Evolutionary conservation across 2,113 vertebrate genomes (phyloP), one percentile per base, ranked within the genome.

Genomic region (Meleagris gallopavo): DNA sequence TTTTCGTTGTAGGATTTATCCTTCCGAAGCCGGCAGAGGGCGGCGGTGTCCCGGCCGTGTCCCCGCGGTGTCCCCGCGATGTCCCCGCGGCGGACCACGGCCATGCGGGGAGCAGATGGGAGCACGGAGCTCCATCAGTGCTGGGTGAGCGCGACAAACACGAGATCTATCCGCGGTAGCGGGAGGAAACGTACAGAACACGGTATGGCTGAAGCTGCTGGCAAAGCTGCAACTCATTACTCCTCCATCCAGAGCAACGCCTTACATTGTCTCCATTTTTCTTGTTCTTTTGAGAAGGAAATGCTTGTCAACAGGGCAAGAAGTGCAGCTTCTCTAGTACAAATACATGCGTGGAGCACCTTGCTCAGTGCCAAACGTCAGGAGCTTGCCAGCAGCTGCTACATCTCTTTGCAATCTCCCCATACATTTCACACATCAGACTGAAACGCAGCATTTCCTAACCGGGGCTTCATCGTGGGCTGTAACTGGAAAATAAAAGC

Each of bases 201-300:
- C 21, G 25, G 90, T 9, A 36, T n/a, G 84, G 92, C 86, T 66
- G 79, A 17, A 57, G 70, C 4, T 81, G 48, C 40, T 94, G 92
- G 94, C 92, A 91, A 55, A 71, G 76, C 77, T 79, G 8, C 92
- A 66, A 78, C 89, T 71, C 81, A 15, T 94, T 75, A 75, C 93
- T 90, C 86, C 82, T 48, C 93, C 77, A 15, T 70, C 84, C 91
- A 89, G 89, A 38, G 73, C 83, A 34, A 52, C 15, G 83, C 86
- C 84, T 92, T 73, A 65, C 88, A 62, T 69, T 76, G 77, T 92
- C 86, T 97, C 84, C 86, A 58, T 94, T 82, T 65, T 82, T 86
- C 91, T 90, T 0, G 71, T 89, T 19, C 52, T 58, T 75, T 41
- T 48, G 52, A 92, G 73, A 58, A 79, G 86, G 89, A 91, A 93